Percentiles rank a stretch among this genome's conserved stretches.
These are phyloP conservation scores for Lithobates sylvaticus DNA, from an alignment of 2,797 vertebrate genomes.

Conservation along the genomic window DNA sequence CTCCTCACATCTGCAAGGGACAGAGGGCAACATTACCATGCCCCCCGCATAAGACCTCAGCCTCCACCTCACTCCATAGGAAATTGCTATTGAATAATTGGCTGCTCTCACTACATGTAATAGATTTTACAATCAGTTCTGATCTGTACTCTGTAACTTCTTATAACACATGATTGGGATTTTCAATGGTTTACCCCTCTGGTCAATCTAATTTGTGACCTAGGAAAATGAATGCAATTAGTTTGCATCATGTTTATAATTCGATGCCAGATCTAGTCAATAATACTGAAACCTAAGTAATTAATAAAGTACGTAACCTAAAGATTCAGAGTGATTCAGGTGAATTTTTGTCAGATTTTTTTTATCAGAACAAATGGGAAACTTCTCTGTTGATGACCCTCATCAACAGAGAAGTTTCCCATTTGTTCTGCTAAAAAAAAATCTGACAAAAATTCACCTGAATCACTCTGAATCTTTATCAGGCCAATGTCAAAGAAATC, in stretches of 20 bases:
- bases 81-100: conserved; percentile 42
- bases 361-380: too few relatives aligned
- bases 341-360: too few relatives aligned
- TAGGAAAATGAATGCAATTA: neutral
- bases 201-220: neutral
- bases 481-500: neutral
- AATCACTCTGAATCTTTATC: too few relatives aligned
- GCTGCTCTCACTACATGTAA: conserved; percentile 6
- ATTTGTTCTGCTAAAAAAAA: too few relatives aligned
- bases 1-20: conserved; percentile 50
- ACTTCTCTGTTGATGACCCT: neutral
- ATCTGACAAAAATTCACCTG: too few relatives aligned
- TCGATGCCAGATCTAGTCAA: too few relatives aligned
- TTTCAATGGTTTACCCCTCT: neutral
- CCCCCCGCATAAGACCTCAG: conserved; percentile 36
- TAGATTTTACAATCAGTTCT: neutral
- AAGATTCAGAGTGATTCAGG: too few relatives aligned
- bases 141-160: neutral
- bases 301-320: too few relatives aligned
- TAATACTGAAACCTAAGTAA: too few relatives aligned
- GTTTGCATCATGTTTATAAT: too few relatives aligned
- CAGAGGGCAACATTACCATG: conserved; percentile 35
- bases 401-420: too few relatives aligned
- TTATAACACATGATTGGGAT: neutral
- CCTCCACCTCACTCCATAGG: conserved; percentile 10